These are phyloP conservation scores for Pissodes strobi DNA, from an alignment of 1,140 invertebrate genomes.

Conservation along the genomic window DNA sequence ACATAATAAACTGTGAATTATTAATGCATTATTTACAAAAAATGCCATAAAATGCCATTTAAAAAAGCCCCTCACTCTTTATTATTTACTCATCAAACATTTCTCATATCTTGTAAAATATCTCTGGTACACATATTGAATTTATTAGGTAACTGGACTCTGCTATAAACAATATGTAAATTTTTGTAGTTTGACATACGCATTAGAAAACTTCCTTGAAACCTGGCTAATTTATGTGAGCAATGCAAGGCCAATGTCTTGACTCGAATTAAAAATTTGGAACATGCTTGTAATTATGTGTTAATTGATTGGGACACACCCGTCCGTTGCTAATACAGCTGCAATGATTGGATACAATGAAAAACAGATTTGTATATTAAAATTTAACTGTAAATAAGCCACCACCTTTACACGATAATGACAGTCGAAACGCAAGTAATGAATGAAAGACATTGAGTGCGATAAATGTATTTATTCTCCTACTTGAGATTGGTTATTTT, in stretches of 20 bases:
- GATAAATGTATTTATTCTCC: not conserved
- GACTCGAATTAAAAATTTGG: slow-evolving; percentile 12
- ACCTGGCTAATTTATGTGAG: slow-evolving; percentile 10
- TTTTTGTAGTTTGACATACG: no score
- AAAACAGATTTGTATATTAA: not conserved
- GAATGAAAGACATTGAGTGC: not conserved
- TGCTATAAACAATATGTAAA: no score
- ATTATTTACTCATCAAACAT: no score
- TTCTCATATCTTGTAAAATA: no score
- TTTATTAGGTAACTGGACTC: no score
- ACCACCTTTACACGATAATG: not conserved
- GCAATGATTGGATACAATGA: not conserved
- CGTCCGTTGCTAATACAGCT: not conserved
- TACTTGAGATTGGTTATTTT: not conserved
- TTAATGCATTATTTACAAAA: no score
- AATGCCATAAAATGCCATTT: no score
- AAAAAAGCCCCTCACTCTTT: no score
- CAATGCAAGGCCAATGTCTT: slow-evolving; percentile 19
- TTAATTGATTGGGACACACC: slow-evolving; percentile 10
- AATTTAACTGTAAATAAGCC: not conserved
- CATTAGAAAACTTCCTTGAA: slow-evolving; percentile 1
- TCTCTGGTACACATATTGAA: no score
- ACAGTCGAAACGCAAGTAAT: not conserved
- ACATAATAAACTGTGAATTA: no score
- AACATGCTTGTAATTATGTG: slow-evolving; percentile 6